phyloP scores from a whole-genome alignment of 1,140 invertebrate genomes.

The Drosophila athabasca region DNA sequence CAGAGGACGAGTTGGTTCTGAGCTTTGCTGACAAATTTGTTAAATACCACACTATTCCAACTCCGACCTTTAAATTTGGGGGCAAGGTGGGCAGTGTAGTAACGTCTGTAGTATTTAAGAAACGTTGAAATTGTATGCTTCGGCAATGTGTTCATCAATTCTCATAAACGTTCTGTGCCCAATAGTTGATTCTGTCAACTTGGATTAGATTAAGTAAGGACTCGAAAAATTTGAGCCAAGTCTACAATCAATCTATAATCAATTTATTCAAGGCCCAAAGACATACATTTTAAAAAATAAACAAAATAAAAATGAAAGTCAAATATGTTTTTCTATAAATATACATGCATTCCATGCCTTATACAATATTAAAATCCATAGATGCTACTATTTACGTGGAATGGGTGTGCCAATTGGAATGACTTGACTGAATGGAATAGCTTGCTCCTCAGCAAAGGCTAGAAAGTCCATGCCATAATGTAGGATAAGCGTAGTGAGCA shows the following conservation, averaged over 20 bases:
- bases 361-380: too few relatives aligned
- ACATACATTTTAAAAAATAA: too few relatives aligned
- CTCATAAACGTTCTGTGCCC: too few relatives aligned
- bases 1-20: constrained; percentile 90
- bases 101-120: constrained; percentile 89
- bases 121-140: constrained; percentile 14
- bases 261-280: too few relatives aligned
- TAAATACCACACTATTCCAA: constrained; percentile 87
- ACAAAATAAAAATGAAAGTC: too few relatives aligned
- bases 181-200: too few relatives aligned
- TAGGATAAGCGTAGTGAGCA: constrained; percentile 85
- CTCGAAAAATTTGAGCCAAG: too few relatives aligned
- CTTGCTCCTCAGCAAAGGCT: constrained; percentile 85
- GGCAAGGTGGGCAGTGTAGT: constrained; percentile 92
- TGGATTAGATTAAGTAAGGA: too few relatives aligned
- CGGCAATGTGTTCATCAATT: too few relatives aligned
- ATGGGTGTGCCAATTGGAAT: constrained; percentile 36
- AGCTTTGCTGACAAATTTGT: constrained; percentile 89
- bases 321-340: too few relatives aligned
- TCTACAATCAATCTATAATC: too few relatives aligned
- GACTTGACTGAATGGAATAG: constrained; percentile 80
- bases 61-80: constrained; percentile 92
- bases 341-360: too few relatives aligned
- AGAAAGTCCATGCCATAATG: constrained; percentile 85
- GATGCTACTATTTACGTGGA: background rate